These are phyloP conservation scores for Eupithecia subfuscata DNA, from an alignment of 2,888 invertebrate species.

Conservation along the genomic window DNA sequence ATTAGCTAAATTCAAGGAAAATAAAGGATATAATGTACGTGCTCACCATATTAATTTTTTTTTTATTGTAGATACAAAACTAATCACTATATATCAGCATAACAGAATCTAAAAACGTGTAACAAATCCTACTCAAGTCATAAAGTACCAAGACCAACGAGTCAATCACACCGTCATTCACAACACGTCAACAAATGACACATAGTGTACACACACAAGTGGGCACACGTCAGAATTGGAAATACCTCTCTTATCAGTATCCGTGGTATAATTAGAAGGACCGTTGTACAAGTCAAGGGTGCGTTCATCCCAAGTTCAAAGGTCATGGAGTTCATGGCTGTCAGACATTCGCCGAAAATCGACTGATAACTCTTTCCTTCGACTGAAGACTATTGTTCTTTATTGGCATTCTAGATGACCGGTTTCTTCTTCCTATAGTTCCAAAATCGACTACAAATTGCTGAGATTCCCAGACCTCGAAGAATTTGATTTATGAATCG, in stretches of 20 bases:
- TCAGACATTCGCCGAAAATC: constrained; percentile 46
- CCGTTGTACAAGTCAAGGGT: constrained; percentile 78
- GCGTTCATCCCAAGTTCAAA: constrained; percentile 81
- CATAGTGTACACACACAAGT: constrained; percentile 16
- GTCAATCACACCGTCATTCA: constrained; percentile 19
- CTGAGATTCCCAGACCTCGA: constrained; percentile 12
- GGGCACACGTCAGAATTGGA: constrained; percentile 47
- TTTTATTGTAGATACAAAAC: too few relatives aligned
- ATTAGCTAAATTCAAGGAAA: neutral
- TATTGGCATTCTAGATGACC: neutral
- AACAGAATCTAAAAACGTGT: neutral
- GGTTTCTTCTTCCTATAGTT: neutral
- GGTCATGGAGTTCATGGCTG: constrained; percentile 74
- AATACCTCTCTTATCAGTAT: constrained; percentile 65
- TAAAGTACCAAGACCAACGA: neutral
- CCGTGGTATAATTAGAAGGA: constrained; percentile 71
- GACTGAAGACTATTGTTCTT: neutral
- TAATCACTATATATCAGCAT: neutral
- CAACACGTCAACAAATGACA: constrained; percentile 27
- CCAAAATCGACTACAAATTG: neutral
- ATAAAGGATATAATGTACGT: too few relatives aligned
- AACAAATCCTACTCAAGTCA: neutral
- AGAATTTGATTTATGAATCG: constrained; percentile 16
- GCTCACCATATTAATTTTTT: too few relatives aligned
- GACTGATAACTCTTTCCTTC: constrained; percentile 22